These are phyloP conservation scores for Mormyrus hasselquistii DNA, from an alignment of 2,797 vertebrate genomes.

Conservation along the genomic window DNA sequence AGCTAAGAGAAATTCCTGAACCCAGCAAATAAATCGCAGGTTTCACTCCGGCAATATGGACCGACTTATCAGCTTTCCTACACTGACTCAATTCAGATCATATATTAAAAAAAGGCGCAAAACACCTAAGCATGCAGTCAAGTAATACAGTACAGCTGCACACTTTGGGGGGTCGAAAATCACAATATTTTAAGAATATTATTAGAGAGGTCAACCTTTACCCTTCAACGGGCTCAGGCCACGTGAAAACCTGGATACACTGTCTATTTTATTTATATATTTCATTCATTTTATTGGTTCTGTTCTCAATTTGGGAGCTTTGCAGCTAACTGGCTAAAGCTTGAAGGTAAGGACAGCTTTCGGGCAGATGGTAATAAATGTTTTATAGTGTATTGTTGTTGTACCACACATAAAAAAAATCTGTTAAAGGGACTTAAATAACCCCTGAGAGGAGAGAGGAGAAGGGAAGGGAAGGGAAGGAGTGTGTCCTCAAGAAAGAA, in stretches of 20 bases:
- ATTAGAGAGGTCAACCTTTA: neutral
- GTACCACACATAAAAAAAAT: neutral
- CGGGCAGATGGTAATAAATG: constrained; percentile 21
- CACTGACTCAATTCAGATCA: neutral
- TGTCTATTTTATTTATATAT: neutral
- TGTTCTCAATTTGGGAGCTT: constrained; percentile 13
- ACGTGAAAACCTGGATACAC: neutral
- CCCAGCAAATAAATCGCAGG: neutral
- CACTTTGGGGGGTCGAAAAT: neutral
- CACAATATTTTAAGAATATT: neutral
- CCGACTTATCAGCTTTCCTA: neutral
- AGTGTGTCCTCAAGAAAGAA: neutral
- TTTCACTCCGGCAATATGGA: neutral
- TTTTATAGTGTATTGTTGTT: constrained; percentile 15
- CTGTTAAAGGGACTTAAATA: neutral
- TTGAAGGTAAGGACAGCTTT: constrained; percentile 23
- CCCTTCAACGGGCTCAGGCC: neutral
- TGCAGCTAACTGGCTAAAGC: neutral
- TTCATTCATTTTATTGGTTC: constrained; percentile 7
- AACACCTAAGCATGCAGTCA: neutral
- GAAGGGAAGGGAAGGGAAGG: neutral
- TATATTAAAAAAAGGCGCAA: neutral
- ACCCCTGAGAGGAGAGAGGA: neutral
- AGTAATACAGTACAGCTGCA: neutral
- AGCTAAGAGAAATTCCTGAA: neutral